Base-by-base conservation (phyloP, 2,797 vertebrate genomes). In the Sebastes trivittatus region DNA sequence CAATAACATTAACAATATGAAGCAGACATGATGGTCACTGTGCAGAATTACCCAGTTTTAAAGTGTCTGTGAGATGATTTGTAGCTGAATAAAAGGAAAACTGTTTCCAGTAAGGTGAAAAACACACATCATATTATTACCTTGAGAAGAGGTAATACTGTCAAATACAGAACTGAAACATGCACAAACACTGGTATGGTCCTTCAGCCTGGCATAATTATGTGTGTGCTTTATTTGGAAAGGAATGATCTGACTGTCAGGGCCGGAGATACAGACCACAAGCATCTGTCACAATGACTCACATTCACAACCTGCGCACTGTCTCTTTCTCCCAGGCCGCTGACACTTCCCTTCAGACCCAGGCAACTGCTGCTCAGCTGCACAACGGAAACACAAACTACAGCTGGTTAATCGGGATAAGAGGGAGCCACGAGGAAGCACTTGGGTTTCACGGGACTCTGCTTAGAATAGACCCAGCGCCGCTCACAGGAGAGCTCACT, bases 351-450 rank as follows among this genome's bases (percentile, higher is more conserved):
- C 77, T 80, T 34, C 78, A 80, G 55, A 78, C 13, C 14, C 32
- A 11, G 70, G 72, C 81, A 63, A 77, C 77, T 79, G 68, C 63
- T 65, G 80, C 79, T 69, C 36, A 4, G 11, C 68, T 75, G 80
- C 13, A 76, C 30, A 77, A 29, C 68, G 81, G 54, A 38, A 38
- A 78, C 74, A 84, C 70, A 75, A 63, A 75, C 68, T 81, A 16
- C 86, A 87, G 87, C 83, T 78, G 87, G 25, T 85, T 89, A 83
- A 83, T 88, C 75, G 63, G 86, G 87, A 77, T 78, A 72, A 87
- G 83, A 84, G 71, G 68, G 82, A 85, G 86, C 82, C 91, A 91
- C 88, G 82, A 92, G 91, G 92, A 92, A 93, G 90, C 92, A 93
- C 91, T 93, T 89, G 83, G 85, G 84, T 90, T 92, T 91, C 90